Evolutionary conservation across 2,797 vertebrate species (phyloP), one percentile per base, ranked within the genome.

Genomic region (Rhinoraja longicauda): DNA sequence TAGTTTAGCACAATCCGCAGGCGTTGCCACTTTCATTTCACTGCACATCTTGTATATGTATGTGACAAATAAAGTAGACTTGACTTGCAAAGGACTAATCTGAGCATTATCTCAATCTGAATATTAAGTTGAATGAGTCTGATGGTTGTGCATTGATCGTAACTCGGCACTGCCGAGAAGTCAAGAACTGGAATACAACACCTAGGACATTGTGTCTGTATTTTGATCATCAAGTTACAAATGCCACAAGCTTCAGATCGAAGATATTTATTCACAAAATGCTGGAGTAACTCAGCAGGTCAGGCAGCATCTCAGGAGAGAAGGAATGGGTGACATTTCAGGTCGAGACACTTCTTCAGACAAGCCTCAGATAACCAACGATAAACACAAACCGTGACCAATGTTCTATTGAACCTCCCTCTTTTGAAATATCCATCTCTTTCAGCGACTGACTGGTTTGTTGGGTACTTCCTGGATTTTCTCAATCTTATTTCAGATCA

Each of bases 101-200:
- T 57, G 70, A 75, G 90, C 24, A 75, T 92, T 53, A 75, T 53
- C 90, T 73, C 70, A 73, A 73, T 53, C 24, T 21, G 72, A 75
- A 24, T 53, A 75, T 75, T 92, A 92, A 92, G 57, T 53, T 45
- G 26, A 24, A 57, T 45, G 73, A 24, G 90, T 32, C 24, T 26
- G n/a, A 75, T 53, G 39, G 36, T 92, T 92, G 26, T 45, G 39
- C 29, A 5, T 70, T 92, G 90, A 67, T 75, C 36, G 29, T 17
- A 39, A 39, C 29, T 72, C 21, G 72, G 24, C 64, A 39, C 64
- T 90, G 29, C 90, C 70, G 92, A 75, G 67, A 57, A 75, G 39
- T 92, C 90, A 92, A 75, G 72, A 92, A 45, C 70, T 57, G 90
- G 70, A 53, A 53, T 26, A 92, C 36, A 75, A 73, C 92, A 36